A percentile compares a stretch with the other conserved stretches of the same genome.
Evolutionary conservation across 1,140 invertebrate genomes (phyloP).

Genomic region (Drosophila tristis): DNA sequence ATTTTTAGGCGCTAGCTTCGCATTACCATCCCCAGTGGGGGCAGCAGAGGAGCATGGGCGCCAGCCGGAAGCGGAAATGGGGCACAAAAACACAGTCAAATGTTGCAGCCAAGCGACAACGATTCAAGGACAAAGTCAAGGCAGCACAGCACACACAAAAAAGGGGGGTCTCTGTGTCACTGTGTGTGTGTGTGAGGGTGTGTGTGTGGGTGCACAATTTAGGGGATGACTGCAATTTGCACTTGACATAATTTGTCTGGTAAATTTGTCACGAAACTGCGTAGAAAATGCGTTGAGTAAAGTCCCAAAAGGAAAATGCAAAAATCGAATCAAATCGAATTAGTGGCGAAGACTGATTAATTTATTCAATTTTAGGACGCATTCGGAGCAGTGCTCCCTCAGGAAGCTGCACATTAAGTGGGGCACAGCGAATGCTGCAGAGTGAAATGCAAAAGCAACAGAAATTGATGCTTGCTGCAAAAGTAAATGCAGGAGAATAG

Average conservation of each 20-base stretch:
- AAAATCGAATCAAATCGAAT: not conserved
- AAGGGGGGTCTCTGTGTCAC: not conserved
- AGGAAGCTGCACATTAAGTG: too few relatives aligned
- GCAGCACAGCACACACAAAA: slow-evolving; percentile 13
- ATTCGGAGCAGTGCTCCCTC: too few relatives aligned
- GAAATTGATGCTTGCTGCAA: too few relatives aligned
- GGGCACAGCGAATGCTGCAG: too few relatives aligned
- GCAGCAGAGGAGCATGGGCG: slow-evolving; percentile 3
- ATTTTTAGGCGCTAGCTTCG: slow-evolving; percentile 1
- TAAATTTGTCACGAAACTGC: not conserved
- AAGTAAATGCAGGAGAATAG: too few relatives aligned
- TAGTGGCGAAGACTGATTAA: too few relatives aligned
- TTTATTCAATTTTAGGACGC: too few relatives aligned
- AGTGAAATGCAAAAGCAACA: too few relatives aligned
- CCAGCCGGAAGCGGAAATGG: slow-evolving; percentile 37
- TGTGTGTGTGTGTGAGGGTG: not conserved
- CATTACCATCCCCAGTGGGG: not conserved
- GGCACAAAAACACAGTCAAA: slow-evolving; percentile 14
- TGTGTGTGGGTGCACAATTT: slow-evolving; percentile 4
- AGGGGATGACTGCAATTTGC: slow-evolving; percentile 16
- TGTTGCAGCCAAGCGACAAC: slow-evolving; percentile 32
- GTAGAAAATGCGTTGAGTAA: not conserved
- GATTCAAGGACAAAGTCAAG: slow-evolving; percentile 63
- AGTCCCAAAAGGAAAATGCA: not conserved
- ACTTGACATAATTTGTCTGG: slow-evolving; percentile 27